Conservation (phyloP, 2,888 invertebrate genomes). For the Limnephilus rhombicus region DNA sequence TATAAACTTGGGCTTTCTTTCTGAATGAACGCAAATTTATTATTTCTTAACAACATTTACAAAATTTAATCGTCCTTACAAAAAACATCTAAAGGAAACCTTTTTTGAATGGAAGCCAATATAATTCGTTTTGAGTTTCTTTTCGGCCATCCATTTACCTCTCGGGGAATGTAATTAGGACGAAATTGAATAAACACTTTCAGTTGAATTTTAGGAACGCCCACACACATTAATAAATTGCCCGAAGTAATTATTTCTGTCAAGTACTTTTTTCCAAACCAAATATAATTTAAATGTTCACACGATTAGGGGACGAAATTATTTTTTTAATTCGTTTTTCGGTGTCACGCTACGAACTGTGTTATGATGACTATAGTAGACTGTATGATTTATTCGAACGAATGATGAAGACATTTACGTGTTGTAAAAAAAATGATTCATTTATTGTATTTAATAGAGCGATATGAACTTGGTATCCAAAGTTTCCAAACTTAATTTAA, state of each 20-base stretch:
- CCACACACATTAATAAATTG: slow-evolving; percentile 14
- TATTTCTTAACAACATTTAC: slow-evolving; percentile 17
- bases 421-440: too few species aligned
- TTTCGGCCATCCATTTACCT: slow-evolving; percentile 28
- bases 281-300: slow-evolving; percentile 8
- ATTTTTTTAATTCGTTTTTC: background rate
- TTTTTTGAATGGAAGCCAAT: slow-evolving; percentile 39
- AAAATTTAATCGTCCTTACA: slow-evolving; percentile 37
- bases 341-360: background rate
- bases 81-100: slow-evolving; percentile 17
- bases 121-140: slow-evolving; percentile 9
- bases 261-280: slow-evolving; percentile 24
- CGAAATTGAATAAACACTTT: slow-evolving; percentile 38
- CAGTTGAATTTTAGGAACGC: background rate
- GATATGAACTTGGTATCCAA: too few species aligned
- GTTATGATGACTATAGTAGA: background rate
- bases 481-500: too few species aligned
- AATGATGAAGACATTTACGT: background rate
- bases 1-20: background rate
- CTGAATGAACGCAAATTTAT: background rate
- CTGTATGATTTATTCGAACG: background rate
- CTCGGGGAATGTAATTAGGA: slow-evolving; percentile 12
- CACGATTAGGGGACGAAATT: background rate
- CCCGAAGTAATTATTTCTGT: slow-evolving; percentile 27
- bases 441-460: too few species aligned